Conservation (phyloP, 2,888 invertebrate genomes). For the Pristionchus exspectatus region DNA sequence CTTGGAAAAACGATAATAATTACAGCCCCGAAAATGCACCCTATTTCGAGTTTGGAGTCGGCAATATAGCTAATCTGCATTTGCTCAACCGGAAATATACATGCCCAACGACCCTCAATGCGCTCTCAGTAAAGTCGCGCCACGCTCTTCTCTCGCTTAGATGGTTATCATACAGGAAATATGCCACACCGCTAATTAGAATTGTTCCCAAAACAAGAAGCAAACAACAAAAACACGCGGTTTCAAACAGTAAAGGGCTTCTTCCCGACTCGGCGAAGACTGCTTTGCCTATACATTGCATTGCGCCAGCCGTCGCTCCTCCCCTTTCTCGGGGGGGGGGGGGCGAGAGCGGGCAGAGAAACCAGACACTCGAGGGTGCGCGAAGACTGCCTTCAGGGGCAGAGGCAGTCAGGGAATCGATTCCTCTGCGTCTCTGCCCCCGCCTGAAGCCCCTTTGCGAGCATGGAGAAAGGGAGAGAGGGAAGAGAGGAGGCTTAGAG, state of each 20-base stretch:
- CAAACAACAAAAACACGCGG: background rate
- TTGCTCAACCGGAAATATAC: background rate
- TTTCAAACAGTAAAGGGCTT: background rate
- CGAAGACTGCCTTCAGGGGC: background rate
- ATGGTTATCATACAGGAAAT: background rate
- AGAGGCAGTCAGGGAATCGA: background rate
- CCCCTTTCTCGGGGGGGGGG: background rate
- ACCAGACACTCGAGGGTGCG: background rate
- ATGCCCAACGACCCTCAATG: conserved; percentile 1
- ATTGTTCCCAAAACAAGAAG: background rate
- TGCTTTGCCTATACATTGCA: conserved; percentile 2
- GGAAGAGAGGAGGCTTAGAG: conserved; percentile 22
- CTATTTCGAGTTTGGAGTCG: background rate
- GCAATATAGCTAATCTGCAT: background rate
- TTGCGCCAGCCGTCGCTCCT: background rate
- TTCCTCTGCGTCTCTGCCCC: conserved; percentile 49
- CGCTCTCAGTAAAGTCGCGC: background rate
- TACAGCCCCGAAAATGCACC: background rate
- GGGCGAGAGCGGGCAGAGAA: conserved; percentile 35
- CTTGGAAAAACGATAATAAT: too few relatives aligned
- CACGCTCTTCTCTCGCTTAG: background rate
- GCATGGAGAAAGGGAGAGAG: conserved; percentile 14
- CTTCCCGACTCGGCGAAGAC: background rate
- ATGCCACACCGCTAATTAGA: background rate
- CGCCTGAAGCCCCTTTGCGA: background rate